These are phyloP conservation scores for Drosophila simulans DNA, from an alignment of 1,140 invertebrate genomes.

Conservation along the genomic window DNA sequence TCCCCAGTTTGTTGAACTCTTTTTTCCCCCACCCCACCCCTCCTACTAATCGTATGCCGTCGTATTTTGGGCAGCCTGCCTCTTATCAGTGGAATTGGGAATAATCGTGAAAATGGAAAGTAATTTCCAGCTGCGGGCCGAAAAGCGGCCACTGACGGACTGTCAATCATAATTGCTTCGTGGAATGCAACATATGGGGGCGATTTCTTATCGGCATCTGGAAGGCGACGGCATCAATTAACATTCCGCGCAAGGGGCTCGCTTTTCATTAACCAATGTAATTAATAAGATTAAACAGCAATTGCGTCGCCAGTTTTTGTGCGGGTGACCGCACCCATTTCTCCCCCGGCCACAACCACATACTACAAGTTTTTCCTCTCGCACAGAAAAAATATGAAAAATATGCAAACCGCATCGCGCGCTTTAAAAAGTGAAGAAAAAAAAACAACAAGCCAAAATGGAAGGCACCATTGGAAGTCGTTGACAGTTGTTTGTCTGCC, in stretches of 20 bases:
- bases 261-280: constrained; percentile 77
- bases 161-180: constrained; percentile 75
- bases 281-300: constrained; percentile 83
- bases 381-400: constrained; percentile 66
- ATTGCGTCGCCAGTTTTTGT: constrained; percentile 62
- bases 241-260: constrained; percentile 58
- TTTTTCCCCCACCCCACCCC: constrained; percentile 3
- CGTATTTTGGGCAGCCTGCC: constrained; percentile 7
- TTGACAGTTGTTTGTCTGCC: constrained; percentile 47
- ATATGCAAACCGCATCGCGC: constrained; percentile 79
- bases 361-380: constrained; percentile 35
- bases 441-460: constrained; percentile 49
- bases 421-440: constrained; percentile 47
- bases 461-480: constrained; percentile 55
- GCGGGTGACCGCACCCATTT: constrained; percentile 77
- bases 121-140: constrained; percentile 50
- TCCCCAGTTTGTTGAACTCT: constrained; percentile 67
- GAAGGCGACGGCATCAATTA: constrained; percentile 67
- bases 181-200: constrained; percentile 69
- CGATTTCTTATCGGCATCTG: constrained; percentile 48
- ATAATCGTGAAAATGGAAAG: constrained; percentile 63
- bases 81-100: constrained; percentile 62
- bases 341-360: constrained; percentile 10
- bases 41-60: too few species aligned
- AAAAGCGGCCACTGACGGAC: constrained; percentile 44